Base-by-base conservation (phyloP, 2,113 vertebrate species). In the Cavia aperea region DNA sequence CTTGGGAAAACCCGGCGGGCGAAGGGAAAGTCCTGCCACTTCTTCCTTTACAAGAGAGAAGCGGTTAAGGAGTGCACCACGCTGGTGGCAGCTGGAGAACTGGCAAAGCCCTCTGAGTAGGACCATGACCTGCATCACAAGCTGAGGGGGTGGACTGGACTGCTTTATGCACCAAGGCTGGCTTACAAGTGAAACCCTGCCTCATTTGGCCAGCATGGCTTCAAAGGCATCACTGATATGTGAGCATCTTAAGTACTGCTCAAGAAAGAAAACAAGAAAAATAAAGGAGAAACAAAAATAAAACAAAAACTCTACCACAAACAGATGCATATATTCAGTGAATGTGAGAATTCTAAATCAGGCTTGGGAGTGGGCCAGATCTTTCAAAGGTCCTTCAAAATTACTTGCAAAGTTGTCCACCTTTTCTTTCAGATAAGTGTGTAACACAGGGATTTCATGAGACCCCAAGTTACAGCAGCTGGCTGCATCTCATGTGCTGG, bases 111-210 rank as follows among this genome's bases (percentile, higher is more conserved):
- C 87, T 68, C 24, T 88, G 87, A 84, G 91, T 58, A 92, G 70
- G 91, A 79, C 81, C 91, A 46, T 36, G 96, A 92, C 83, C 87
- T 72, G 93, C 93, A 84, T 88, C 93, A 95, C 10, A 46, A 81
- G 79, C 90, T 91, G 60, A 33, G 62, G 95, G 91, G 94, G 95
- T 93, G 95, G 93, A 97, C 81, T 95, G 94, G n/a, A 70, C 36
- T 12, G 49, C 79, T 96, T 96, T 95, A 78, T 68, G 51, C 86
- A 46, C 78, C 8, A 7, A 73, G 77, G 66, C 75, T 91, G 89
- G 91, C n/a, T 26, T 23, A 94, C 62, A 88, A 91, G 90, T 95
- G 96, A 86, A 96, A 91, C n/a, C 89, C 19, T 29, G 65, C 83
- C 86, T 58, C 14, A 7, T 81, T 21, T 81, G 86, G 43, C 94